Base-by-base conservation (phyloP, 2,797 vertebrate species). In the Microctenopoma stevenorrisi region DNA sequence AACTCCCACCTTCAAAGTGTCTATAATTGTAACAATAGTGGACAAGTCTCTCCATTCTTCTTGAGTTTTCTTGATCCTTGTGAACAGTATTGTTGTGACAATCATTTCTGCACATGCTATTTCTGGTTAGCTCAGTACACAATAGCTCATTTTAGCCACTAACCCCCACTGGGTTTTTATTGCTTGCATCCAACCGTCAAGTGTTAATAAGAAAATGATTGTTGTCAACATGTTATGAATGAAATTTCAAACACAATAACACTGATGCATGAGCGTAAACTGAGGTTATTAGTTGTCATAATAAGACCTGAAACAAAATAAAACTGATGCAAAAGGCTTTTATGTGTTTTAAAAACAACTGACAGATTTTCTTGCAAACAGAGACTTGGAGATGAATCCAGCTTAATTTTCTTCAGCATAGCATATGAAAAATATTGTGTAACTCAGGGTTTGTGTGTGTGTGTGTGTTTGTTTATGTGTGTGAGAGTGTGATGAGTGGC, bases 231-330 rank as follows among this genome's bases (percentile, higher is more conserved):
- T 81, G 72, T 64, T 47, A 26, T 33, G 42, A 57, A 68, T 62
- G 44, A 62, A 64, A 81, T 82, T 88, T 84, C 81, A 86, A 81
- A 83, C 55, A 71, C 53, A 88, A 78, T 80, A 57, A 77, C n/a
- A 28, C 14, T 72, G 71, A 85, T 53, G 64, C 40, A 52, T 51
- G 76, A 60, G 26, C 55, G 67, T 84, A 85, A 84, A 62, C 42
- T 5, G 35, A 42, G 81, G 78, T 78, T 78, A 49, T 68, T 63
- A 64, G 69, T 57, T 82, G 74, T 78, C 74, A 76, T 64, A 86
- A 86, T 51, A 79, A 69, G 75, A 28, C 22, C 7, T 42, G n/a
- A 65, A 71, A 76, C 69, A 83, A 81, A 69, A 69, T 10, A 52
- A 11, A 68, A 56, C 14, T 47, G 59, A 59, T 47, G 40, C 55